A percentile compares a stretch with the other conserved stretches of the same genome.
phyloP scores from a whole-genome alignment of 2,888 invertebrate genomes.

The Octodonta nipae region DNA sequence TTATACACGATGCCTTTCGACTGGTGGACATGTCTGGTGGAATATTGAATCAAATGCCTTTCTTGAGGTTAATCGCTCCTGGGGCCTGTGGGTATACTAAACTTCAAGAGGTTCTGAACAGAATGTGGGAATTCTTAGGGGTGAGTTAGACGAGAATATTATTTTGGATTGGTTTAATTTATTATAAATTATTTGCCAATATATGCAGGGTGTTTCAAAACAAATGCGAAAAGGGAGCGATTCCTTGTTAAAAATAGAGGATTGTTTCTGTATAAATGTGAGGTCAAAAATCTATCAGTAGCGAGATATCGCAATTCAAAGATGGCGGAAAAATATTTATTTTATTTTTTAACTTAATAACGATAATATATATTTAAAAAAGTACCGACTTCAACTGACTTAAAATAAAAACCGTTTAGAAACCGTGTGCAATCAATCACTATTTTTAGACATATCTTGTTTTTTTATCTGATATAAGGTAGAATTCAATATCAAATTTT shows the following conservation, averaged over 20 bases:
- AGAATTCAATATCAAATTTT: too few species aligned
- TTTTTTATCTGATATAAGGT: too few species aligned
- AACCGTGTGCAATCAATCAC: too few species aligned
- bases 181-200: too few species aligned
- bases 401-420: too few species aligned
- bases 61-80: constrained; percentile 51
- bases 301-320: neutral
- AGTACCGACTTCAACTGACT: too few species aligned
- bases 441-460: too few species aligned
- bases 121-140: constrained; percentile 43
- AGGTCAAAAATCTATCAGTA: neutral
- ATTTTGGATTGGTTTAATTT: too few species aligned
- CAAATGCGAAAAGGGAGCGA: neutral
- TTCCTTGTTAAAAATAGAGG: neutral
- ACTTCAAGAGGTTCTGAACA: constrained; percentile 38
- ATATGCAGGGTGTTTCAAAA: neutral
- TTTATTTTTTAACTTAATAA: neutral
- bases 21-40: constrained; percentile 54
- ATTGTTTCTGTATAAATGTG: neutral
- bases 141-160: constrained; percentile 31
- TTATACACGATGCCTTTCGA: constrained; percentile 50
- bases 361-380: too few species aligned
- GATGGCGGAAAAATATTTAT: neutral
- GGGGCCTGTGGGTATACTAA: constrained; percentile 47
- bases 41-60: constrained; percentile 53